Base-by-base conservation (phyloP, 2,797 vertebrate species). In the Cyclopterus lumpus region DNA sequence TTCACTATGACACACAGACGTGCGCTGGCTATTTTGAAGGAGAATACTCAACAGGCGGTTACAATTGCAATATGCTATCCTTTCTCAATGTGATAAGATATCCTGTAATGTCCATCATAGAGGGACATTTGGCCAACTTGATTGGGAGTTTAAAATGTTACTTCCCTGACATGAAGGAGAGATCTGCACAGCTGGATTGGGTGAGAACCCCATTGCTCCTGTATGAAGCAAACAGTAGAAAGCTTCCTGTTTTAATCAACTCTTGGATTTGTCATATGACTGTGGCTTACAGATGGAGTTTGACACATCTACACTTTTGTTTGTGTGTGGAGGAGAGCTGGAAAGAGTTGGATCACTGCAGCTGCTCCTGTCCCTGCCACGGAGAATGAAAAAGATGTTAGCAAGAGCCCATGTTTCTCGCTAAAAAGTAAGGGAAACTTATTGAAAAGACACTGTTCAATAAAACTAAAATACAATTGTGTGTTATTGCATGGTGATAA, bases 131-230 rank as follows among this genome's bases (percentile, higher is more conserved):
- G 22, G 24, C 53, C 12, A 67, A 53, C 26, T 67, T 82, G 61
- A 51, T 66, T 58, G 24, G 9, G 20, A 8, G 32, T 61, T 71
- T 74, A 55, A 10, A 70, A 44, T 67, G 24, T 14, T 57, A 54
- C 28, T 63, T 46, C 8, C 10, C 22, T 53, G 22, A 22, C 12
- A 24, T 53, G 49, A 12, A 73, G 44, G 65, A 73, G 54, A 69
- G 67, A 75, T 60, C 63, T 32, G 32, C 40, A 68, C 67, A 55
- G 38, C 10, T 74, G 62, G 28, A 66, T 40, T 58, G n/a, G 20
- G n/a, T 57, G 58, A 81, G 63, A 78, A 65, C 75, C 40, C 32
- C 22, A 24, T 38, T 59, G 14, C 34, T 15, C 8, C 57, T n/a
- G 54, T 57, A 10, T 59, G 57, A 36, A 59, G 46, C 8, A 48